Evolutionary conservation across 2,113 vertebrate genomes (phyloP).

Genomic region (Hyperopisus bebe): DNA sequence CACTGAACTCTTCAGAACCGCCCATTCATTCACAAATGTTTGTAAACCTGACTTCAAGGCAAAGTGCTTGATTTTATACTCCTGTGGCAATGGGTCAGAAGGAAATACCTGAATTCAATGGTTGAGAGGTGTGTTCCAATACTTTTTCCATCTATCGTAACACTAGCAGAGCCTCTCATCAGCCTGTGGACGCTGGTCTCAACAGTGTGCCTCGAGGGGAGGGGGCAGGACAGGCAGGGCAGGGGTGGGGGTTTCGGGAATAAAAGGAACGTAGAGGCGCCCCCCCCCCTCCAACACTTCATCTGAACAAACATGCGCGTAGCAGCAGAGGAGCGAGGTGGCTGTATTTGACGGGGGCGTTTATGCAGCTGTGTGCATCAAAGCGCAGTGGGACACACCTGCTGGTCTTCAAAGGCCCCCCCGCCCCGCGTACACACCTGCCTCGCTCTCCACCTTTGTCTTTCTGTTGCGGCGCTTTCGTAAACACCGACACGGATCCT

Average conservation of each 20-base stretch:
- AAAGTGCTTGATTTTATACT: not conserved
- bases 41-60: not conserved
- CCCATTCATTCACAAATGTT: not conserved
- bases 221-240: not conserved
- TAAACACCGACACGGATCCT: not conserved
- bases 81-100: not conserved
- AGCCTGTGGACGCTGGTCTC: not conserved
- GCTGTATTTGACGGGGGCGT: constrained; percentile 4
- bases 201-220: not conserved
- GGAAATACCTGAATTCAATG: not conserved
- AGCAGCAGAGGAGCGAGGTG: not conserved
- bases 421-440: not conserved
- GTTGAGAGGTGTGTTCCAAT: not conserved
- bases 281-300: not conserved
- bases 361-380: constrained; percentile 20
- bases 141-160: not conserved
- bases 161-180: not conserved
- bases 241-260: not conserved
- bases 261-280: not conserved
- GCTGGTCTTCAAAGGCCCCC: constrained; percentile 28
- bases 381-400: constrained; percentile 25
- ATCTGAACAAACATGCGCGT: not conserved
- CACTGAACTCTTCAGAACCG: not conserved
- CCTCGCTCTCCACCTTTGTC: constrained; percentile 21
- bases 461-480: not conserved